Evolutionary conservation across 2,888 invertebrate species (phyloP), one percentile per base, ranked within the genome.

Genomic region (Acronicta alni): DNA sequence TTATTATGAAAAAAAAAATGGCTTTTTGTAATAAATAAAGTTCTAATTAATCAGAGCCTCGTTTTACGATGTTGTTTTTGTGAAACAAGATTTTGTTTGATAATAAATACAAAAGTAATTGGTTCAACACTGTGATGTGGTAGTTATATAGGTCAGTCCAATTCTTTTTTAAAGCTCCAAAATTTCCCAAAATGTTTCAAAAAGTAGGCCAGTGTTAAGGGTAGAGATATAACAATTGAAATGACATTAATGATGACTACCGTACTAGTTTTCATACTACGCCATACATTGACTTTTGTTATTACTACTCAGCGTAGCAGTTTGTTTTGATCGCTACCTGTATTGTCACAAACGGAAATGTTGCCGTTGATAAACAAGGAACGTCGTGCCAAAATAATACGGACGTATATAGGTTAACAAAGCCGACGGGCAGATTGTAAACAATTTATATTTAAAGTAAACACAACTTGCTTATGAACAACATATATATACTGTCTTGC

Each of bases 311-410:
- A 54, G 38, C 52, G 42, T 38, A 45, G 30, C 35, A 37, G 62
- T 57, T 73, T 77, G 76, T 73, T 74, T 68, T 74, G 63, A 48
- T 45, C 52, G 23, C 81, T 82, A 81, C 73, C 74, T 79, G 80
- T 77, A 66, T 74, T 68, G 73, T 69, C 45, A 57, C 32, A 45
- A 51, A 67, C 79, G 83, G 80, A 82, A 82, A 80, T 72, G 70
- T 66, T 68, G 70, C 63, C 69, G 65, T 75, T 70, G 55, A 71
- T 79, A 87, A 88, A 89, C 87, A 88, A 83, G 86, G 84, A 87
- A 84, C 81, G 66, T 71, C 58, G 67, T 78, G 71, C 76, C 81
- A 85, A 85, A 89, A 89, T 89, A 89, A 82, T 81, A 82, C 67
- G 75, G 68, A 67, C 72, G 53, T 70, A 54, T 57, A 74, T 70